phyloP scores from a whole-genome alignment of 2,888 invertebrate genomes.

The Stenoptilia bipunctidactyla region DNA sequence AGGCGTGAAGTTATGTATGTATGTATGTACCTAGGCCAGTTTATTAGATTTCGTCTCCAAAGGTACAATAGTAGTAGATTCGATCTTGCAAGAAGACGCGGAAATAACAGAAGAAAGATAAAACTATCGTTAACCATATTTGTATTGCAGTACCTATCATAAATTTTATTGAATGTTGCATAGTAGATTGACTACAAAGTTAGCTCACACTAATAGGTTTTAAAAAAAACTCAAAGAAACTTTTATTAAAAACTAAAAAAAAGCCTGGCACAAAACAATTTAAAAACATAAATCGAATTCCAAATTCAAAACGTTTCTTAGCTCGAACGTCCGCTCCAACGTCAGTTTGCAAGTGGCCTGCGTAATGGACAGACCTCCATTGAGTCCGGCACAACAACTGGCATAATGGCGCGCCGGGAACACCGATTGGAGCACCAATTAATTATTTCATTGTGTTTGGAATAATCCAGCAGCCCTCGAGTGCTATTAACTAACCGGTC shows the following conservation, averaged over 20 bases:
- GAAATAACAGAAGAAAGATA: too few relatives aligned
- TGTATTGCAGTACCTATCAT: too few relatives aligned
- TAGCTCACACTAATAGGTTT: too few relatives aligned
- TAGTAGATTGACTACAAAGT: too few relatives aligned
- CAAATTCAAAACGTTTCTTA: slow-evolving; percentile 17
- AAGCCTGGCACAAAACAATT: slow-evolving; percentile 2
- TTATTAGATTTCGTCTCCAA: too few relatives aligned
- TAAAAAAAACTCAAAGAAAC: too few relatives aligned
- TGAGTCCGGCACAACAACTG: slow-evolving; percentile 19
- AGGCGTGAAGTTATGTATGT: too few relatives aligned
- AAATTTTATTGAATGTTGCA: too few relatives aligned
- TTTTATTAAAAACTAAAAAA: too few relatives aligned
- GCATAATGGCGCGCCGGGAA: slow-evolving; percentile 40
- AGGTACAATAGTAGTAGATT: not conserved
- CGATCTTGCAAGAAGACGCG: not conserved
- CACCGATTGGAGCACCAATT: slow-evolving; percentile 62
- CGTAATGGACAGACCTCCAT: slow-evolving; percentile 2
- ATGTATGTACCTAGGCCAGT: too few relatives aligned
- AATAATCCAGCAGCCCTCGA: slow-evolving; percentile 47
- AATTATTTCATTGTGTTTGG: slow-evolving; percentile 62
- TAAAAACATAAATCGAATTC: slow-evolving; percentile 11
- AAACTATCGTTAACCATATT: too few relatives aligned
- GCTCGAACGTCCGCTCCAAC: slow-evolving; percentile 19
- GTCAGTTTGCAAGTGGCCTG: slow-evolving; percentile 37
- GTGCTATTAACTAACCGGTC: slow-evolving; percentile 57